Conservation (phyloP, 2,888 invertebrate species). For the Subacronicta megacephala region DNA sequence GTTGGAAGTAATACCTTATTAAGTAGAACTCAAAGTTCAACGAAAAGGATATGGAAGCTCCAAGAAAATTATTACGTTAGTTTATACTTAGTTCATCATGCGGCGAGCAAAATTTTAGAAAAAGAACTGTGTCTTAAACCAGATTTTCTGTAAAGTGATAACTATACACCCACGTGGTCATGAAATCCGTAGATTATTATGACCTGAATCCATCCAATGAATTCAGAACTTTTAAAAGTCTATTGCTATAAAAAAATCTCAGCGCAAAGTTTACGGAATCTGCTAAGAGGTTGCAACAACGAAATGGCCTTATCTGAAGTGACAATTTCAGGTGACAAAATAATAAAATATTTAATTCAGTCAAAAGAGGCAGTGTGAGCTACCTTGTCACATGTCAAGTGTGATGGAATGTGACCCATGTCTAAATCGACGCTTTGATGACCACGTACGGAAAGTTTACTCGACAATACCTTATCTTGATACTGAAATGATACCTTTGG, state of each 20-base stretch:
- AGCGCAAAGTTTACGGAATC: too few relatives aligned
- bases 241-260: too few relatives aligned
- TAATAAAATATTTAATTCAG: slow-evolving; percentile 31
- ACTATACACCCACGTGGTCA: not conserved
- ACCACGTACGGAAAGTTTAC: slow-evolving; percentile 23
- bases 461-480: slow-evolving; percentile 32
- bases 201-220: too few relatives aligned
- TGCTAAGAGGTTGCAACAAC: not conserved
- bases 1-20: slow-evolving; percentile 49
- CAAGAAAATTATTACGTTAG: slow-evolving; percentile 7
- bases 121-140: slow-evolving; percentile 7
- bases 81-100: too few relatives aligned
- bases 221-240: too few relatives aligned
- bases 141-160: slow-evolving; percentile 12
- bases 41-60: not conserved
- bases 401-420: slow-evolving; percentile 40
- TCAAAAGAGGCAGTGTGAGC: slow-evolving; percentile 21
- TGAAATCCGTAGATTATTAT: too few relatives aligned
- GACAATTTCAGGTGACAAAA: slow-evolving; percentile 11
- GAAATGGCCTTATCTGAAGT: slow-evolving; percentile 14
- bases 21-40: slow-evolving; percentile 12
- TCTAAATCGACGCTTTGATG: slow-evolving; percentile 40
- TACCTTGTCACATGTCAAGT: slow-evolving; percentile 18
- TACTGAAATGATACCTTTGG: slow-evolving; percentile 16
- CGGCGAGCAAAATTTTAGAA: slow-evolving; percentile 7